phyloP scores from a whole-genome alignment of 2,888 invertebrate genomes.

The Chrysotoxum bicinctum region DNA sequence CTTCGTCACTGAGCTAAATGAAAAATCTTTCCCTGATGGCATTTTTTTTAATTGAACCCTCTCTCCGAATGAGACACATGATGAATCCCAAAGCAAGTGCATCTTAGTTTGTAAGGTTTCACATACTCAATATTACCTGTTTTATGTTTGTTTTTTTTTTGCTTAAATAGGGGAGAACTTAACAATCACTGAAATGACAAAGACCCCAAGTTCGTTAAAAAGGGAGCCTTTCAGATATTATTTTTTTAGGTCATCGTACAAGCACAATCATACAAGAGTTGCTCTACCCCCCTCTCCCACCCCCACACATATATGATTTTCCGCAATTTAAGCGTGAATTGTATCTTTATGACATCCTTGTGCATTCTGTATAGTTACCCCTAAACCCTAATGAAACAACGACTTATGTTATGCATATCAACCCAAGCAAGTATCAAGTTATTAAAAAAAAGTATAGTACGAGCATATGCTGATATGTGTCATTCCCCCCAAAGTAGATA shows the following conservation, averaged over 20 bases:
- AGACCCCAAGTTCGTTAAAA: constrained; percentile 19
- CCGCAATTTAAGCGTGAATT: constrained; percentile 59
- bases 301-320: background rate
- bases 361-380: constrained; percentile 45
- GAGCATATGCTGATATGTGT: constrained; percentile 19
- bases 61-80: background rate
- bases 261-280: constrained; percentile 35
- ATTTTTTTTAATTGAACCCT: background rate
- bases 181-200: constrained; percentile 29
- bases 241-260: constrained; percentile 61
- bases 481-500: constrained; percentile 23
- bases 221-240: background rate
- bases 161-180: constrained; percentile 15
- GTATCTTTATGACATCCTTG: constrained; percentile 53
- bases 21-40: background rate
- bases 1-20: background rate
- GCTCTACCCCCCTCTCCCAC: background rate
- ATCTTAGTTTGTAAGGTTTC: constrained; percentile 21
- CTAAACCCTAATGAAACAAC: constrained; percentile 58
- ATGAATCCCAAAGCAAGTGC: background rate
- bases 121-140: constrained; percentile 14
- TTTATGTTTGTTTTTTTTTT: background rate
- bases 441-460: background rate
- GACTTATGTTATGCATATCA: constrained; percentile 59
- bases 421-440: constrained; percentile 62